Conservation (phyloP, 2,113 vertebrate species). For the Eupsittula cactorum region DNA sequence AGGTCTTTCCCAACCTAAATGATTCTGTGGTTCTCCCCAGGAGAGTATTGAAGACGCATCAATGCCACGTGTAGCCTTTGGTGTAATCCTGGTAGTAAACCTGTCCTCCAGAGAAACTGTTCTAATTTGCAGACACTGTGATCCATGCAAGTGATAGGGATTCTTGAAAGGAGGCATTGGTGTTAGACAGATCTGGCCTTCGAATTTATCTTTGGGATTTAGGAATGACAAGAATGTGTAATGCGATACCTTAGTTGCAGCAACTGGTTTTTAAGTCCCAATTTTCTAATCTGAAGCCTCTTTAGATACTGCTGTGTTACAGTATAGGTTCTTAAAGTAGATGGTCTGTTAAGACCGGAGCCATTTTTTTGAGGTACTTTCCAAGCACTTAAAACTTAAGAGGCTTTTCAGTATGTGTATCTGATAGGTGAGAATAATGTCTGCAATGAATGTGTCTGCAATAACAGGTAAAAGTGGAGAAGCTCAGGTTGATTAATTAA, state of each 20-base stretch:
- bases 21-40: background rate
- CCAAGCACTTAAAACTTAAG: background rate
- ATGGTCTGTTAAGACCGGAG: background rate
- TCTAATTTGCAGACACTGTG: background rate
- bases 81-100: background rate
- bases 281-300: background rate
- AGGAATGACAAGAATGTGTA: background rate
- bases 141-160: background rate
- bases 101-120: background rate
- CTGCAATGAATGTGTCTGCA: background rate
- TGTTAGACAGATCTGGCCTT: background rate
- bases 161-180: accelerated
- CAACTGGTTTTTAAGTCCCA: background rate
- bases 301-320: background rate
- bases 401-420: background rate
- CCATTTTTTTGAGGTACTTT: background rate
- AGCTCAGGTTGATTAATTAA: background rate
- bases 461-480: background rate
- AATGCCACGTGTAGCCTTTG: accelerated
- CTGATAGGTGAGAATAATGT: background rate
- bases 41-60: background rate
- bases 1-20: background rate
- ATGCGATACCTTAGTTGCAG: background rate
- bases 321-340: background rate
- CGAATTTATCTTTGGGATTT: background rate